Percentiles rank a stretch among this genome's conserved stretches.
Conservation (phyloP, 1,140 invertebrate genomes). For the Nomia melanderi region DNA sequence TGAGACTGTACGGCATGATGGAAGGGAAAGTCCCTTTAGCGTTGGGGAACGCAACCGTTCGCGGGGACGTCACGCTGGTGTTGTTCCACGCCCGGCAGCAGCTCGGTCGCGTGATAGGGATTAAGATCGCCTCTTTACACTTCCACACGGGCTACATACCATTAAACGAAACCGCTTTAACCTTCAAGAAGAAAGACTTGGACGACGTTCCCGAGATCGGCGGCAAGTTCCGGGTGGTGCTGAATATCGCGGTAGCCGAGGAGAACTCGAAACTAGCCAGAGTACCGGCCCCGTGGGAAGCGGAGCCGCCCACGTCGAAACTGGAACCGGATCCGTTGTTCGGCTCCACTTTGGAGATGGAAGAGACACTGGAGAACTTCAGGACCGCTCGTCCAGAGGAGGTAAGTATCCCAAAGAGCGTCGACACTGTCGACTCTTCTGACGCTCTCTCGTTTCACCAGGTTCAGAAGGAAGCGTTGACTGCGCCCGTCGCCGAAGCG, state of each 20-base stretch:
- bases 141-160: constrained; percentile 94
- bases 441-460: constrained; percentile 9
- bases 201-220: constrained; percentile 90
- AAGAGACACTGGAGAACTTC: constrained; percentile 91
- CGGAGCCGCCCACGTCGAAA: constrained; percentile 75
- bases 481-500: neutral
- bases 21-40: constrained; percentile 86
- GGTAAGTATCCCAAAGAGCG: constrained; percentile 30
- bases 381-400: constrained; percentile 72
- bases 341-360: constrained; percentile 90
- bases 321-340: constrained; percentile 86
- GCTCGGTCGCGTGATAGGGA: constrained; percentile 89
- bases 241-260: constrained; percentile 88
- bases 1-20: constrained; percentile 89
- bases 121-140: constrained; percentile 93
- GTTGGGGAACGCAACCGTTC: constrained; percentile 85
- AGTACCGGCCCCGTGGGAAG: constrained; percentile 88
- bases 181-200: constrained; percentile 89
- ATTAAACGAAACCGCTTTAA: constrained; percentile 87
- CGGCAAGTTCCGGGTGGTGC: constrained; percentile 86
- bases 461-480: constrained; percentile 32
- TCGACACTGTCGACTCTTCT: neutral
- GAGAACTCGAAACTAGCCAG: constrained; percentile 84
- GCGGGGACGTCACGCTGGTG: constrained; percentile 91
- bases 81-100: constrained; percentile 94